Evolutionary conservation across 2,113 vertebrate genomes (phyloP).

Genomic region (Varanus salvator): DNA sequence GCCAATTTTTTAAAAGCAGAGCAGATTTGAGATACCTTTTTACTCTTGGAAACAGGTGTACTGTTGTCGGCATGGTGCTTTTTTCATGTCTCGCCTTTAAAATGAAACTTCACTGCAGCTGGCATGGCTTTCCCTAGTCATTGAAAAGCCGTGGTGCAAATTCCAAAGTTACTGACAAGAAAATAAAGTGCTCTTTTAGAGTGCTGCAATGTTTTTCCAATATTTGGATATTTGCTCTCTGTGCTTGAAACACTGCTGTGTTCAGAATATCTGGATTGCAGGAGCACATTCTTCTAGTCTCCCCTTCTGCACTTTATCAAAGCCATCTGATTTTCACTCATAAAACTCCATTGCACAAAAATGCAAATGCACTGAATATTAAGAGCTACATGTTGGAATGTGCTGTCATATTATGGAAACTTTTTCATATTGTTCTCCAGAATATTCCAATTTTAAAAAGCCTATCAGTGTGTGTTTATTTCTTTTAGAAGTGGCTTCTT

Average conservation of each 20-base stretch:
- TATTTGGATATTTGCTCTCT: constrained; percentile 56
- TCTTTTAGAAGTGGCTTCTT: constrained; percentile 26
- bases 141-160: constrained; percentile 66
- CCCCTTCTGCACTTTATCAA: constrained; percentile 66
- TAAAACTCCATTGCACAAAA: constrained; percentile 55
- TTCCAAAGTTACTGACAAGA: constrained; percentile 74
- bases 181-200: constrained; percentile 75
- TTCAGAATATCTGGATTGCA: constrained; percentile 60
- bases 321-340: constrained; percentile 58
- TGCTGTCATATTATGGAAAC: constrained; percentile 38
- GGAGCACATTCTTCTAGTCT: constrained; percentile 44
- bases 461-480: accelerated
- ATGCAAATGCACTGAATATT: constrained; percentile 59
- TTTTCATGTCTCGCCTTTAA: constrained; percentile 73
- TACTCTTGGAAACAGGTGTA: constrained; percentile 76
- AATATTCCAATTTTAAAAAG: constrained; percentile 41
- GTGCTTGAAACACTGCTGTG: constrained; percentile 48
- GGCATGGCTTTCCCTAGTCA: constrained; percentile 67
- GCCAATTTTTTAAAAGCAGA: constrained; percentile 76
- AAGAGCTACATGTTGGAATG: constrained; percentile 41
- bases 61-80: constrained; percentile 71
- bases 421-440: constrained; percentile 45
- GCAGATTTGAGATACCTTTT: constrained; percentile 72
- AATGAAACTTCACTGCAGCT: constrained; percentile 73
- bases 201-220: constrained; percentile 56